Base-by-base conservation (phyloP, 2,888 invertebrate species). In the Hetaerina titia region DNA sequence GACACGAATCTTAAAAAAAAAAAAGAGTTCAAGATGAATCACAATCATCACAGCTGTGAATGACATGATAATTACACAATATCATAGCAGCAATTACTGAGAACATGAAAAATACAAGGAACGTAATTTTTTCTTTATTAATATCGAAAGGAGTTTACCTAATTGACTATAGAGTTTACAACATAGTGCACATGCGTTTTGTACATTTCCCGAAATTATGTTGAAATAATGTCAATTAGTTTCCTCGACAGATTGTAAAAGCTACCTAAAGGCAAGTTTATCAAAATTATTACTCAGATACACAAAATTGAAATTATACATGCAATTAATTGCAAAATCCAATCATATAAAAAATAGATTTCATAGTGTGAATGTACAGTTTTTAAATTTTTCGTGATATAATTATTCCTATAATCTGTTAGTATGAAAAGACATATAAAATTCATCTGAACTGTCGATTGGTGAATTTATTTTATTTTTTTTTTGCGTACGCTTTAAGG, bases 301-400 rank as follows among this genome's bases (percentile, higher is more conserved):
- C 92, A 81, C n/a, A 74, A 69, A 45, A 92, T 56, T 92, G 69
- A 92, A 92, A 92, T 63, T 69, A 92, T 69, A 69, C n/a, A 92
- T 64, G 64, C 90, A 92, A 69, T 92, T 56, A 92, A 92, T 45
- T 64, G 69, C 92, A 92, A 92, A 92, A 92, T 92, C 74, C 92
- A 92, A 92, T 57, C 92, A 92, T 92, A 92, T 92, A 92, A 92
- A 92, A 92, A 92, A 92, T 92, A 92, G 92, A 92, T 92, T 92
- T 92, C 45, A 92, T 92, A 69, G 92, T 69, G 92, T 69, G 64
- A 92, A 92, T 92, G 92, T 92, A 92, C 69, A 92, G 69, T 92
- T 74, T 31, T 45, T 45, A n/a, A 81, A 81, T 31, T 74, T 92
- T 90, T 92, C 69, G 92, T 69, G 69, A 56, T 56, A 56, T n/a